Percentiles rank a stretch among this genome's conserved stretches.
Evolutionary conservation across 2,113 vertebrate species (phyloP).

Genomic region (Paraplagusia blochii): DNA sequence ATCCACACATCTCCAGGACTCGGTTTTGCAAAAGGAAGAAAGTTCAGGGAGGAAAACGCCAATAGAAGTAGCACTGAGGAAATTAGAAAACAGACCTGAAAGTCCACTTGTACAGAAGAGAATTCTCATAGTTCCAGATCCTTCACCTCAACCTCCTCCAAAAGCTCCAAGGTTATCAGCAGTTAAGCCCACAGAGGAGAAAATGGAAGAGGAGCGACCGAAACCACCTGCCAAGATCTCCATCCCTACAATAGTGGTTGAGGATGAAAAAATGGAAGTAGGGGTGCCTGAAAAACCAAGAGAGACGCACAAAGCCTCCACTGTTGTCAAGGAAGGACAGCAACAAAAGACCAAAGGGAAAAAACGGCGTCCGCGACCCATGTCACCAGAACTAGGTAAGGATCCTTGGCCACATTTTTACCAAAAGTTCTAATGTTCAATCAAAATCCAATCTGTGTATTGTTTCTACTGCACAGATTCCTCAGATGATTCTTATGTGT

Average conservation of each 20-base stretch:
- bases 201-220: slow-evolving; percentile 54
- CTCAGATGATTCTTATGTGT: slow-evolving; percentile 95
- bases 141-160: slow-evolving; percentile 32
- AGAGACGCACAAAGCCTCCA: slow-evolving; percentile 58
- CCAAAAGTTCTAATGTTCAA: background rate
- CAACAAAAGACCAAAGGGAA: slow-evolving; percentile 82
- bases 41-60: slow-evolving; percentile 61
- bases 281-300: slow-evolving; percentile 64
- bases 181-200: slow-evolving; percentile 64
- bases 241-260: slow-evolving; percentile 75
- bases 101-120: slow-evolving; percentile 73
- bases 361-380: slow-evolving; percentile 82
- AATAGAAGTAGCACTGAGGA: slow-evolving; percentile 61
- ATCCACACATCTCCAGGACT: slow-evolving; percentile 42
- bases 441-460: background rate
- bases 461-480: slow-evolving; percentile 80
- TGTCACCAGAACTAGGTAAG: slow-evolving; percentile 90
- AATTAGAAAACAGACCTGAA: slow-evolving; percentile 72
- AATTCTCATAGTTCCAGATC: slow-evolving; percentile 50
- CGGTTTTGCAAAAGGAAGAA: slow-evolving; percentile 51
- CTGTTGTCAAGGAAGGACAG: slow-evolving; percentile 75
- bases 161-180: slow-evolving; percentile 55
- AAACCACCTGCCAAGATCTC: slow-evolving; percentile 45
- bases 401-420: slow-evolving; percentile 1
- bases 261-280: slow-evolving; percentile 72